Percentiles rank a stretch among this genome's conserved stretches.
Conservation (phyloP, 2,888 invertebrate genomes). For the Heliconius hortense region DNA sequence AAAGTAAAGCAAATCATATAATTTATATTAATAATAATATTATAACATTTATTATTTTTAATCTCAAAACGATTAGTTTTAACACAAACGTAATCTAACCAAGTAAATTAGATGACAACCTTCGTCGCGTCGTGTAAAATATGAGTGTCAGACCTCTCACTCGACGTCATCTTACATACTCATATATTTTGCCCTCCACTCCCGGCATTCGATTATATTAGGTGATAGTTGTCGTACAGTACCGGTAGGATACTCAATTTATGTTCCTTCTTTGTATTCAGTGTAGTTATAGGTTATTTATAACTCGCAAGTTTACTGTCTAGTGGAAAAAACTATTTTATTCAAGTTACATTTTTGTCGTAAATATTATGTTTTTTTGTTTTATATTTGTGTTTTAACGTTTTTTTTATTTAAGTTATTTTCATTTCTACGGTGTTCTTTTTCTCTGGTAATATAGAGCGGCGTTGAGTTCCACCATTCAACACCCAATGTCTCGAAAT, state of each 20-base stretch:
- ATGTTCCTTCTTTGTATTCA: conserved; percentile 44
- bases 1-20: not conserved
- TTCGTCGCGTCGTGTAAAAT: conserved; percentile 46
- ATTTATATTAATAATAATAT: not conserved
- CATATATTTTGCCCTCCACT: conserved; percentile 48
- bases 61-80: conserved; percentile 2
- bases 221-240: conserved; percentile 48
- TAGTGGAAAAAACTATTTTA: not conserved
- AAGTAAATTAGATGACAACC: conserved; percentile 44
- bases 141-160: conserved; percentile 47
- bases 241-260: conserved; percentile 47
- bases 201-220: conserved; percentile 51
- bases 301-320: conserved; percentile 21
- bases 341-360: not conserved
- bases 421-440: no score
- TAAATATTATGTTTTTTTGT: not conserved
- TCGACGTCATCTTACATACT: conserved; percentile 51
- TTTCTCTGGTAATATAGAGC: not conserved
- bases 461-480: not conserved
- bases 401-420: not conserved
- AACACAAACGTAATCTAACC: conserved; percentile 15
- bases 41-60: not conserved
- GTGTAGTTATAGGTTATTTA: conserved; percentile 41
- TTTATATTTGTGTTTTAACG: not conserved
- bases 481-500: not conserved